A percentile compares a stretch with the other conserved stretches of the same genome.
phyloP scores from a whole-genome alignment of 2,797 vertebrate species.

The Fratercula arctica region DNA sequence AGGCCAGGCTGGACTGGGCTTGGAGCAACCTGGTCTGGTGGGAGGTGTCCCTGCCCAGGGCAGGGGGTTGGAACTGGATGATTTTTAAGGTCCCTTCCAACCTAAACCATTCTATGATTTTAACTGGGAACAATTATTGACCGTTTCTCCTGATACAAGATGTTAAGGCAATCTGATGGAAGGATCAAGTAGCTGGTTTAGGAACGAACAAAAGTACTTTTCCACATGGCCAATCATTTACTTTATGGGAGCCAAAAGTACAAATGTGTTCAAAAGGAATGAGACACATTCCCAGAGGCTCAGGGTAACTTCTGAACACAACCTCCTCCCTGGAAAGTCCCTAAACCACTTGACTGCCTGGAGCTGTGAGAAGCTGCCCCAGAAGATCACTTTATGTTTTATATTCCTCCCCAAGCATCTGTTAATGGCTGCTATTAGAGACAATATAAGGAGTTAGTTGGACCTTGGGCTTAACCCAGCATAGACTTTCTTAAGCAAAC shows the following conservation, averaged over 20 bases:
- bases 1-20: neutral
- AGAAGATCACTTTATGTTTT: neutral
- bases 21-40: neutral
- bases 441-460: neutral
- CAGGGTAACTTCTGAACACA: neutral
- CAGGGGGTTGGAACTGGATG: neutral
- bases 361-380: neutral
- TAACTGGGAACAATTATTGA: neutral
- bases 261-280: neutral
- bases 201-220: neutral
- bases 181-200: neutral
- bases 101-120: neutral
- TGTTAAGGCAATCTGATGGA: neutral
- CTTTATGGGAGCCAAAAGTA: neutral
- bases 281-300: neutral
- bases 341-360: neutral
- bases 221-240: neutral
- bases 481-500: neutral
- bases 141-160: neutral
- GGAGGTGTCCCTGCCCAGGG: neutral
- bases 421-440: neutral
- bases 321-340: neutral
- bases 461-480: neutral
- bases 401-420: neutral
- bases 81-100: neutral